These are phyloP conservation scores for Temnothorax longispinosus DNA, from an alignment of 1,140 invertebrate species.

Conservation along the genomic window DNA sequence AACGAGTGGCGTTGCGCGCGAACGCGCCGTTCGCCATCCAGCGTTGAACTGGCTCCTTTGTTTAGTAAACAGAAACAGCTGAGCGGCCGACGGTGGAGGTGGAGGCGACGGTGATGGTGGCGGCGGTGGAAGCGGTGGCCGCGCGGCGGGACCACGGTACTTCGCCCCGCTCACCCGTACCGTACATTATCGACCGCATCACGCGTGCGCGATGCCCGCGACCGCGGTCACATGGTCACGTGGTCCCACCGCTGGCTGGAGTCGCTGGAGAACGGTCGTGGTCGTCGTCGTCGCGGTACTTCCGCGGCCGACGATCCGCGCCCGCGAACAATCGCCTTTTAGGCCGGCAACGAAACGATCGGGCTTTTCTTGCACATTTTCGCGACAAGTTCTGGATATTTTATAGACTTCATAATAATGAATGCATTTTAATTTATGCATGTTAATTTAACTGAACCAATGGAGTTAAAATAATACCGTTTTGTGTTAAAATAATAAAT, in stretches of 20 bases:
- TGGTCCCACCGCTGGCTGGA: neutral
- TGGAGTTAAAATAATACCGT: too few relatives aligned
- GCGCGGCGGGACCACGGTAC: conserved; percentile 51
- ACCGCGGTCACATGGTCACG: conserved; percentile 20
- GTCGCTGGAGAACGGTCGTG: neutral
- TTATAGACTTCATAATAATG: too few relatives aligned
- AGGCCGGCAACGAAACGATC: neutral
- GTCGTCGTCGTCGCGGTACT: neutral
- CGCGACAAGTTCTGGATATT: too few relatives aligned
- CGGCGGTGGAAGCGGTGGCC: conserved; percentile 42
- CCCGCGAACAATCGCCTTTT: neutral
- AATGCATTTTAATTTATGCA: too few relatives aligned
- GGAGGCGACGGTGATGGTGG: conserved; percentile 40
- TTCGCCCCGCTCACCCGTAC: conserved; percentile 18
- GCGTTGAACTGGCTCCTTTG: conserved; percentile 81
- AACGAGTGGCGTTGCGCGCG: conserved; percentile 53
- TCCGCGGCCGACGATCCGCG: neutral
- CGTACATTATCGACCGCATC: conserved; percentile 45
- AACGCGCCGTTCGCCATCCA: conserved; percentile 77
- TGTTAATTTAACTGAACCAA: too few relatives aligned
- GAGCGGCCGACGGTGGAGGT: conserved; percentile 71
- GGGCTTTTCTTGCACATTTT: neutral
- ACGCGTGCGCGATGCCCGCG: conserved; percentile 37
- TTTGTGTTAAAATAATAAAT: too few relatives aligned
- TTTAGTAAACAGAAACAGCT: conserved; percentile 85